Evolutionary conservation across 2,888 invertebrate species (phyloP).

Genomic region (Baccha elongata): DNA sequence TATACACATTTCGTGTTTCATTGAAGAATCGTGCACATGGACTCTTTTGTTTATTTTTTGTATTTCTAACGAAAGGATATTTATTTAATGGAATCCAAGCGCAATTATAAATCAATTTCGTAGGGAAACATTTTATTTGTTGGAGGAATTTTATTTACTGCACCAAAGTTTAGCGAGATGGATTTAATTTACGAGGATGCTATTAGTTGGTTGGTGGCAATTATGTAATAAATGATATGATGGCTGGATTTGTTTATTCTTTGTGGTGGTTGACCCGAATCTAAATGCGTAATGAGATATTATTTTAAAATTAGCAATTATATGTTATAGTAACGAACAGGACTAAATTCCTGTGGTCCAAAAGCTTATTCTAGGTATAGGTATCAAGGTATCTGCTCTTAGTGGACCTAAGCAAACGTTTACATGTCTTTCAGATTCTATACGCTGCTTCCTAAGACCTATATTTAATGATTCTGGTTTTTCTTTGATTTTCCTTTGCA

Average conservation of each 20-base stretch:
- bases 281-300: too few relatives aligned
- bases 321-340: too few relatives aligned
- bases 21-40: slow-evolving; percentile 53
- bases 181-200: slow-evolving; percentile 33
- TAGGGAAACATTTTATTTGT: slow-evolving; percentile 51
- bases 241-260: neutral
- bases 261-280: too few relatives aligned
- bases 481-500: too few relatives aligned
- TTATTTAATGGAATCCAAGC: slow-evolving; percentile 47
- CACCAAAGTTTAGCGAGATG: slow-evolving; percentile 13
- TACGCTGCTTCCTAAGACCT: too few relatives aligned
- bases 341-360: too few relatives aligned
- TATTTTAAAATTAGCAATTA: too few relatives aligned
- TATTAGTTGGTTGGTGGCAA: slow-evolving; percentile 4
- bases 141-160: slow-evolving; percentile 51
- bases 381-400: too few relatives aligned
- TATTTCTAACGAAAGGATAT: slow-evolving; percentile 41
- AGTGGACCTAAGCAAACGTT: too few relatives aligned
- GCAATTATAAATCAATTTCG: slow-evolving; percentile 70
- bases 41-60: slow-evolving; percentile 23
- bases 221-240: slow-evolving; percentile 11
- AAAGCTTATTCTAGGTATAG: too few relatives aligned
- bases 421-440: too few relatives aligned
- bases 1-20: slow-evolving; percentile 42
- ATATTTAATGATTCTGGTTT: too few relatives aligned